Evolutionary conservation across 2,113 vertebrate genomes (phyloP).

Genomic region (Calcarius ornatus): DNA sequence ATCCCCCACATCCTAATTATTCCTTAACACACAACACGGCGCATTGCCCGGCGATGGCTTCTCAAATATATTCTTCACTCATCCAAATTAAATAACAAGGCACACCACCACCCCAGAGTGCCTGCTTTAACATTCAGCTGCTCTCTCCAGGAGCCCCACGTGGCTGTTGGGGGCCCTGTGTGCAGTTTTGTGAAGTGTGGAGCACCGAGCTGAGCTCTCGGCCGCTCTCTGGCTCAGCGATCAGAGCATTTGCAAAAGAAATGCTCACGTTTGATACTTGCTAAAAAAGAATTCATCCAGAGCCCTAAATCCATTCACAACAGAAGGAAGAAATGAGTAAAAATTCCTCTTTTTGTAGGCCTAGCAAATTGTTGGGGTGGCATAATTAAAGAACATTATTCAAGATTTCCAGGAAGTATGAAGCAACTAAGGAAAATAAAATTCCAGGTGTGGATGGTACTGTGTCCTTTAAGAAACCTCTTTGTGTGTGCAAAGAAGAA

Average conservation of each 20-base stretch:
- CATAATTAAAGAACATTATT: neutral
- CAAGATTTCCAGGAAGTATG: neutral
- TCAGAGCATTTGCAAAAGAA: neutral
- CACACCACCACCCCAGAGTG: neutral
- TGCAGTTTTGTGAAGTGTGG: neutral
- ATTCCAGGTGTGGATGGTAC: neutral
- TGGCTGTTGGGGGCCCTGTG: neutral
- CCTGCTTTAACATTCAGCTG: neutral
- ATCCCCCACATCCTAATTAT: conserved; percentile 16
- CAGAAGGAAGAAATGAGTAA: neutral
- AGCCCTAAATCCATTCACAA: neutral
- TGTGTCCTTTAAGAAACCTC: neutral
- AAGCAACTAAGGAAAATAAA: neutral
- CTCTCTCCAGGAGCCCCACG: neutral
- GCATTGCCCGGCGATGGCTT: neutral
- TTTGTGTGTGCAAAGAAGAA: neutral
- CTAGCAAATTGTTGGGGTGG: neutral
- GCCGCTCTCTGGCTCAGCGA: neutral
- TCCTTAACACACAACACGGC: neutral
- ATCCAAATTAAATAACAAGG: conserved; percentile 1
- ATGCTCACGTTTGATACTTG: accelerated
- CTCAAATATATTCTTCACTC: neutral
- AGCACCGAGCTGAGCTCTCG: neutral
- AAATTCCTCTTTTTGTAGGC: neutral
- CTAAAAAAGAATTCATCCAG: neutral